Evolutionary conservation across 2,888 invertebrate genomes (phyloP), one percentile per base, ranked within the genome.

Genomic region (Actias luna): DNA sequence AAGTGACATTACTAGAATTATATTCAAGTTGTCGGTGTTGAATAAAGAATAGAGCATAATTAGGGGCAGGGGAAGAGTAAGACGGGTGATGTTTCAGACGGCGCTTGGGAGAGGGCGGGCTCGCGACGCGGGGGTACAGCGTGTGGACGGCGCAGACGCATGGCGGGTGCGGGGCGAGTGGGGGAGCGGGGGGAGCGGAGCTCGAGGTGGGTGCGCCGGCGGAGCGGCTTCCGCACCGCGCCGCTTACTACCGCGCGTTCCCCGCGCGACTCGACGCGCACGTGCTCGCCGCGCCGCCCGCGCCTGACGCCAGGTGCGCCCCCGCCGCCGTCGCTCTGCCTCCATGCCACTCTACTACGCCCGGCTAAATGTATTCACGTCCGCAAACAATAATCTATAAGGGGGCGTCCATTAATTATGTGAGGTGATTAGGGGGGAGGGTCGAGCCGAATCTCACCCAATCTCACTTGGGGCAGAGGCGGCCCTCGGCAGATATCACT

Each of bases 171-270:
- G 84, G 87, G 76, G 84, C 97, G 82, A 62, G 68, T 29, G 70
- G 61, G 68, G 69, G 42, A 61, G 67, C 59, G 64, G 62, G 96
- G 82, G 71, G 72, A 75, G 94, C 97, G 5, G 97, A 98, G 87
- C 95, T 97, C 73, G 96, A 98, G 82, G 97, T 97, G 68, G 95
- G 96, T 39, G 94, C 95, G 63, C 97, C 98, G 12, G 95, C 94
- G 70, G 96, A 97, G 87, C 94, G 98, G 59, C 93, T 97, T 79
- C 95, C 95, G 65, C 95, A 95, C 84, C 94, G 95, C 77, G 94
- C 95, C 67, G 94, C 95, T 31, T 95, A 95, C 88, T 94, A 95
- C 93, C 93, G 96, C 85, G 96, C 94, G 79, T 98, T 99, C 92
- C 99, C 99, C 60, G 98, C 98, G 57, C 87, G 96, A 52, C 93